Evolutionary conservation across 2,888 invertebrate genomes (phyloP), one percentile per base, ranked within the genome.

Genomic region (Lithosia quadra): DNA sequence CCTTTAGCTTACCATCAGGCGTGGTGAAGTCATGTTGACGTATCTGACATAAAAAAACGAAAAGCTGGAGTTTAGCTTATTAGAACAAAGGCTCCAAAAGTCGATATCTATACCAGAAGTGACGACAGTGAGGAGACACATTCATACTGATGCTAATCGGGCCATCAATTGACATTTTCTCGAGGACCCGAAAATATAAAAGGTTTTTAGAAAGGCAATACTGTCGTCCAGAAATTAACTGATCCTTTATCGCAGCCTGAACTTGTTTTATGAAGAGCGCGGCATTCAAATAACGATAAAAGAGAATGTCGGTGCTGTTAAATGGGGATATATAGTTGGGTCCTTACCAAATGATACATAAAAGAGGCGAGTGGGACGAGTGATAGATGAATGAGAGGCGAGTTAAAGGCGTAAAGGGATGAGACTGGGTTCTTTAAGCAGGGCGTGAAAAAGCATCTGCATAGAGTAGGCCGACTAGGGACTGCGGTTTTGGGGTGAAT

Each of bases 271-370:
- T 77, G 74, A 76, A 78, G 67, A 71, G 68, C 65, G 68, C 69
- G 71, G 75, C 78, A 74, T 77, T 83, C 71, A 74, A 79, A 83
- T 81, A 77, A 76, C 78, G 73, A 76, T 81, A 81, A 81, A 83
- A 79, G 69, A 74, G 66, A 81, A 82, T 78, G 80, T 73, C 57
- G 60, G 59, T 56, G 74, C 72, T 76, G 66, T 76, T 77, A 77
- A 75, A 73, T 69, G 71, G 72, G 75, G 72, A 69, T 79, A 74
- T 72, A 75, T 73, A 74, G 72, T 78, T 65, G 59, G 61, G 72
- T 67, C 39, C 58, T 58, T 28, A 28, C 3, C 5, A 5, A 28
- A 28, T 28, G 2, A 28, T 28, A 28, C 5, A 28, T 2, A 28
- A 28, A 28, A 28, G 28, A 28, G 2, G 28, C 2, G 28, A 4